A percentile compares a stretch with the other conserved stretches of the same genome.
These are phyloP conservation scores for Tetramorium parvispinum DNA, from an alignment of 1,140 invertebrate species.

Conservation along the genomic window DNA sequence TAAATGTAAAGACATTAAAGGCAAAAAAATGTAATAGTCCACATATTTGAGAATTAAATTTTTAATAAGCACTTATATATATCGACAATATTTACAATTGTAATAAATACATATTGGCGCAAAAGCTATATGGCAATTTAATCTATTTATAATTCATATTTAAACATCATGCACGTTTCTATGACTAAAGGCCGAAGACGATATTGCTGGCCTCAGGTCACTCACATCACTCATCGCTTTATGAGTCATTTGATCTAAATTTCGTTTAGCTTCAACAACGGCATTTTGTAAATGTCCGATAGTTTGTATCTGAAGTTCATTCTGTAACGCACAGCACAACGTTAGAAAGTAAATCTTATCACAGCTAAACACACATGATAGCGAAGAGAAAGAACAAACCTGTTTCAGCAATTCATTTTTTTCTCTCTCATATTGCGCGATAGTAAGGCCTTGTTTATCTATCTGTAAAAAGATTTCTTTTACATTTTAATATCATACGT, in stretches of 20 bases:
- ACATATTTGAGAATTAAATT: slow-evolving; percentile 12
- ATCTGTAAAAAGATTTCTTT: slow-evolving; percentile 76
- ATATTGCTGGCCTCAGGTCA: slow-evolving; percentile 81
- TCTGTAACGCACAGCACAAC: slow-evolving; percentile 71
- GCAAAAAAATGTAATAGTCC: not conserved
- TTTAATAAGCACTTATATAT: slow-evolving; percentile 53
- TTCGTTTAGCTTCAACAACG: slow-evolving; percentile 82
- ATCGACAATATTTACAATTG: slow-evolving; percentile 51
- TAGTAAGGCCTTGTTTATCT: slow-evolving; percentile 75
- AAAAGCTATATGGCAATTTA: slow-evolving; percentile 41
- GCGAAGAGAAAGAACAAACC: slow-evolving; percentile 67
- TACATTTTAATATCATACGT: slow-evolving; percentile 43
- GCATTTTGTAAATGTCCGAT: slow-evolving; percentile 83
- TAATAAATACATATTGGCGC: slow-evolving; percentile 38
- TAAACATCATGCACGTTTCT: slow-evolving; percentile 85
- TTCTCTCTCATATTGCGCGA: slow-evolving; percentile 78
- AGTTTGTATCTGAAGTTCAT: slow-evolving; percentile 82
- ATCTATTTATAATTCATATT: slow-evolving; percentile 66
- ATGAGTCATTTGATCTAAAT: slow-evolving; percentile 81
- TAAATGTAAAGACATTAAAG: slow-evolving; percentile 26
- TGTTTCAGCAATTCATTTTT: slow-evolving; percentile 80
- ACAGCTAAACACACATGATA: not conserved
- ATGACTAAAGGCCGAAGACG: slow-evolving; percentile 81
- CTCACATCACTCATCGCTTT: slow-evolving; percentile 82
- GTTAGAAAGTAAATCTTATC: not conserved